These are phyloP conservation scores for Acholoe squamosa DNA, from an alignment of 2,888 invertebrate species.

Conservation along the genomic window DNA sequence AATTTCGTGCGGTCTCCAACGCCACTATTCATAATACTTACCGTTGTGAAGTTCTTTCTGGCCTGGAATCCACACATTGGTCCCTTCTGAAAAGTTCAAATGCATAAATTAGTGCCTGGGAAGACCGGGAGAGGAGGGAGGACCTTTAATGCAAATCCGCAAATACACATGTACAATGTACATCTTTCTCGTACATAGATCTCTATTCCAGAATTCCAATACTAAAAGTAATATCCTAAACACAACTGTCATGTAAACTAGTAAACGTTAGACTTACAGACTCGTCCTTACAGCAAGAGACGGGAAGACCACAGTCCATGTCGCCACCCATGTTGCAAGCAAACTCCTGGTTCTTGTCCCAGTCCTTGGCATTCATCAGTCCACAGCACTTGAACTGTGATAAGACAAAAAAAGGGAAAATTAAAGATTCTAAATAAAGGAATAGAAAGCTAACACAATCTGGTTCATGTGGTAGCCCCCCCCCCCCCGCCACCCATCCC, in stretches of 20 bases:
- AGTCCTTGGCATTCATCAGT: slow-evolving; percentile 90
- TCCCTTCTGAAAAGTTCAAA: slow-evolving; percentile 32
- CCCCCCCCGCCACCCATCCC: too few species aligned
- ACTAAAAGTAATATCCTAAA: too few species aligned
- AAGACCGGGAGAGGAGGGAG: too few species aligned
- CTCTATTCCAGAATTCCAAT: too few species aligned
- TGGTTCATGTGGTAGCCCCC: too few species aligned
- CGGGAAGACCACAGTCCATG: slow-evolving; percentile 87
- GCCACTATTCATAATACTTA: not conserved
- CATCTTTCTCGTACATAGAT: not conserved
- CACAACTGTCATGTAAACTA: too few species aligned
- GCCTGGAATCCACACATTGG: slow-evolving; percentile 40
- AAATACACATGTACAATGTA: not conserved
- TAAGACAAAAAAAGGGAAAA: not conserved
- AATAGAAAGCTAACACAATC: too few species aligned
- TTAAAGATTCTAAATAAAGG: too few species aligned
- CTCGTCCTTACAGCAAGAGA: slow-evolving; percentile 87
- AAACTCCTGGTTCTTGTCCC: slow-evolving; percentile 86
- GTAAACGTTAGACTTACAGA: not conserved
- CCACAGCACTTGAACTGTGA: slow-evolving; percentile 91
- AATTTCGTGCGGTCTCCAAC: too few species aligned
- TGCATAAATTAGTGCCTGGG: too few species aligned
- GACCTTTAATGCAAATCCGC: too few species aligned
- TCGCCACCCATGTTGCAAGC: slow-evolving; percentile 70
- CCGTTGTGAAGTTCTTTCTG: slow-evolving; percentile 51